A percentile compares a stretch with the other conserved stretches of the same genome.
phyloP scores from a whole-genome alignment of 2,888 invertebrate genomes.

The Erpobdella octoculata region DNA sequence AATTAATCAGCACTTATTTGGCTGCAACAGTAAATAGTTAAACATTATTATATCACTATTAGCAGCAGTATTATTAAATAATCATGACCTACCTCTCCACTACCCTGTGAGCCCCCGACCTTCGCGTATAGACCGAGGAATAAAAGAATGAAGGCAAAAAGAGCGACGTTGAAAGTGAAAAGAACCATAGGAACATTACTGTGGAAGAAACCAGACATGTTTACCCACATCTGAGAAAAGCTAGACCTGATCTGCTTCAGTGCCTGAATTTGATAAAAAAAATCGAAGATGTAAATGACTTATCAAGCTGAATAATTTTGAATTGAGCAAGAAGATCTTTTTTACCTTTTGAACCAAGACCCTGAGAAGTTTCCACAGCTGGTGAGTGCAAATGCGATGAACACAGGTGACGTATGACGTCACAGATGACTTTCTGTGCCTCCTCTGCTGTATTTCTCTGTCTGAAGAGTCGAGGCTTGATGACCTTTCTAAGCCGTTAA shows the following conservation, averaged over 20 bases:
- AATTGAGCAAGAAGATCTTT: no score
- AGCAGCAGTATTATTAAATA: no score
- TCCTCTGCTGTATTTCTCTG: no score
- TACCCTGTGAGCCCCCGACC: background rate
- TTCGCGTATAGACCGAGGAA: slow-evolving; percentile 14
- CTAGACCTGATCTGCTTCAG: background rate
- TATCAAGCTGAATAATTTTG: no score
- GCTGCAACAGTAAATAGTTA: background rate
- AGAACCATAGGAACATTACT: slow-evolving; percentile 21
- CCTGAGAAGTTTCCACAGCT: no score
- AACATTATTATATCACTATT: no score
- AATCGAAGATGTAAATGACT: background rate
- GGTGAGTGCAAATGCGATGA: no score
- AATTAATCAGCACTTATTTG: background rate
- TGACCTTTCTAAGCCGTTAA: no score
- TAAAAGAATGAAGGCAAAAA: slow-evolving; percentile 19
- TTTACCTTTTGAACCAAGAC: no score
- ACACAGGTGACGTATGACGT: no score
- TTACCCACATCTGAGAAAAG: slow-evolving; percentile 13
- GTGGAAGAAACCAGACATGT: background rate
- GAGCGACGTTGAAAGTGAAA: slow-evolving; percentile 20
- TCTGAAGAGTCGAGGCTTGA: no score
- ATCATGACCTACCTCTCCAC: background rate
- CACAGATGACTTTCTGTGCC: no score
- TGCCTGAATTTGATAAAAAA: background rate